Evolutionary conservation across 2,888 invertebrate genomes (phyloP), one percentile per base, ranked within the genome.

Genomic region (Schizotus pectinicornis): DNA sequence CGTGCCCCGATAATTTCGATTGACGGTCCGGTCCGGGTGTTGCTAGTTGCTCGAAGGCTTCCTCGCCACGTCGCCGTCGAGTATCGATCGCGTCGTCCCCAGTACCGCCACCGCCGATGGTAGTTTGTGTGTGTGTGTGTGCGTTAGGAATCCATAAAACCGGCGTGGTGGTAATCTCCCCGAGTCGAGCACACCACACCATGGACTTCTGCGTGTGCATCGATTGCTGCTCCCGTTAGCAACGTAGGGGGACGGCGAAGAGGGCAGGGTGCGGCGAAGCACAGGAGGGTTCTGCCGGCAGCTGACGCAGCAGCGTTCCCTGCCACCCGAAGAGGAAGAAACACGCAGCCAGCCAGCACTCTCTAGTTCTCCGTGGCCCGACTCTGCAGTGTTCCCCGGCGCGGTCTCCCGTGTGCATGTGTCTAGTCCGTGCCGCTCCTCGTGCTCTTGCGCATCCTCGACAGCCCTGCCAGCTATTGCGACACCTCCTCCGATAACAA

Each of bases 361-460:
- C 59, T 56, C 64, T 58, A 60, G 59, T 64, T 65, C 68, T 65
- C 11, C 39, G 13, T 13, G 39, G 9, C 12, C 13, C 64, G 33
- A 39, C 42, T 57, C 61, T 59, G 63, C 72, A 73, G 73, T 72
- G 64, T 68, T 70, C 70, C 68, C 68, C 67, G 62, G 70, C 63
- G 63, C 70, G 62, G 68, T 67, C 67, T 66, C 60, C 63, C 61
- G 62, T 52, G 51, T 60, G 63, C 65, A 70, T 66, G 68, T 65
- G 63, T 56, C 36, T 53, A 22, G 3, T 22, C 2, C 22, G 22
- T 22, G 22, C 45, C 56, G 45, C 38, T 57, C 62, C 53, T 64
- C 62, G 47, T 66, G 60, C 59, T 62, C 57, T 60, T 62, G 9
- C 45, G 14, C 32, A 9, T 45, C 9, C 45, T 12, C 45, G 30